Conservation (phyloP, 53 echinoderm and acorn worm species). For the Pentamera pediparva region DNA sequence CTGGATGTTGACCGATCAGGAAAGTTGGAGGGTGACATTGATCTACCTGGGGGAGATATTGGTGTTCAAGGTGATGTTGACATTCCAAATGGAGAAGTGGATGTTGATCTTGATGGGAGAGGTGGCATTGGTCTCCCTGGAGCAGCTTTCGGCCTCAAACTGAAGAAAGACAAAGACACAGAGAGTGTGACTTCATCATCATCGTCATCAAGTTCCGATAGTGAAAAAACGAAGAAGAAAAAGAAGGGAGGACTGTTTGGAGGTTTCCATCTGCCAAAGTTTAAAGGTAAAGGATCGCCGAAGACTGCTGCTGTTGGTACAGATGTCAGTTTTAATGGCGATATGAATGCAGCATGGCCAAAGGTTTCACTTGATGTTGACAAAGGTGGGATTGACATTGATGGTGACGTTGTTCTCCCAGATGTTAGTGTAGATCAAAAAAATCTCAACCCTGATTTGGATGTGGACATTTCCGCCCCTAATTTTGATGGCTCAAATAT, state of each 20-base stretch:
- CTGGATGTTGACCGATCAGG: background rate
- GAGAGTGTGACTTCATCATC: constrained; percentile 11
- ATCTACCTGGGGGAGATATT: background rate
- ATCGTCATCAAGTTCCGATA: constrained; percentile 8
- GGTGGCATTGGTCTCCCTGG: too few relatives aligned
- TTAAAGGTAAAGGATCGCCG: background rate
- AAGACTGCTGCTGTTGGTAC: background rate
- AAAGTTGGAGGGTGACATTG: background rate
- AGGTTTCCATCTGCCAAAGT: background rate
- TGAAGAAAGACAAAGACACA: background rate
- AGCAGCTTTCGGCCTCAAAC: too few relatives aligned
- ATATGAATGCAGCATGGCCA: constrained; percentile 3
- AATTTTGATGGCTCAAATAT: background rate
- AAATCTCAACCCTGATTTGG: constrained; percentile 35
- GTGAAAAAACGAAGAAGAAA: background rate
- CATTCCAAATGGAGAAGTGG: background rate
- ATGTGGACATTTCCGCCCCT: constrained; percentile 34
- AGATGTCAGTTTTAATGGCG: background rate
- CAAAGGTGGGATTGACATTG: constrained; percentile 33
- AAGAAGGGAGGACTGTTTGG: background rate
- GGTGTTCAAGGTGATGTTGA: background rate
- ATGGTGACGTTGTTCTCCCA: background rate
- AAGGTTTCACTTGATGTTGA: constrained; percentile 30
- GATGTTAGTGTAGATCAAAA: constrained; percentile 26
- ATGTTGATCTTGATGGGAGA: too few relatives aligned